phyloP scores from a whole-genome alignment of 2,113 vertebrate genomes.

The Thryonomys swinderianus region DNA sequence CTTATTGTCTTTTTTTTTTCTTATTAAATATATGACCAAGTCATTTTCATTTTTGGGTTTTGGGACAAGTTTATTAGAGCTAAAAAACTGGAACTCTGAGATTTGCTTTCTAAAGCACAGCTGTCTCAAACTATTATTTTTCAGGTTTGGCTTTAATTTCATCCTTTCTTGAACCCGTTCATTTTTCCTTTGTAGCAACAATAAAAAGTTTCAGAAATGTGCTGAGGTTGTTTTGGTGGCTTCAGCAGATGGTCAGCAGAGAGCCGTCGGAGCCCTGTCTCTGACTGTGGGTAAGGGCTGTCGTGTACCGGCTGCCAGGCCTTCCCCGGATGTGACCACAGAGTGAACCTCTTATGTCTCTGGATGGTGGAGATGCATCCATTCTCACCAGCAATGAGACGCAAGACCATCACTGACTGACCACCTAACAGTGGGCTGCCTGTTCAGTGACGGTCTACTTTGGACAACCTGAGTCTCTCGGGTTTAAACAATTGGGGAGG shows the following conservation, averaged over 20 bases:
- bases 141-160: conserved; percentile 65
- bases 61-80: conserved; percentile 41
- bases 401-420: background rate
- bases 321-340: accelerated
- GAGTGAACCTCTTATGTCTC: background rate
- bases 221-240: conserved; percentile 49
- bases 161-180: conserved; percentile 60
- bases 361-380: background rate
- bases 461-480: background rate
- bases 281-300: background rate
- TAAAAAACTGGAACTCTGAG: conserved; percentile 54
- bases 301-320: too few relatives aligned
- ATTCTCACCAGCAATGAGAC: background rate
- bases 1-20: conserved; percentile 47
- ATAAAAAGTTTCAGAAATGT: conserved; percentile 2
- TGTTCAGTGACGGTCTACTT: background rate
- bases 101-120: conserved; percentile 67
- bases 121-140: conserved; percentile 26
- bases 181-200: conserved; percentile 44
- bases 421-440: background rate
- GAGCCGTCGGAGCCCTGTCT: background rate
- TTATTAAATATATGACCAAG: conserved; percentile 46
- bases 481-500: background rate
- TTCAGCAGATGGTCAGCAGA: conserved; percentile 40
- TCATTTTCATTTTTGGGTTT: conserved; percentile 55